Percentiles rank a stretch among this genome's conserved stretches.
Evolutionary conservation across 1,140 invertebrate genomes (phyloP).

Genomic region (Neomicropteryx cornuta): DNA sequence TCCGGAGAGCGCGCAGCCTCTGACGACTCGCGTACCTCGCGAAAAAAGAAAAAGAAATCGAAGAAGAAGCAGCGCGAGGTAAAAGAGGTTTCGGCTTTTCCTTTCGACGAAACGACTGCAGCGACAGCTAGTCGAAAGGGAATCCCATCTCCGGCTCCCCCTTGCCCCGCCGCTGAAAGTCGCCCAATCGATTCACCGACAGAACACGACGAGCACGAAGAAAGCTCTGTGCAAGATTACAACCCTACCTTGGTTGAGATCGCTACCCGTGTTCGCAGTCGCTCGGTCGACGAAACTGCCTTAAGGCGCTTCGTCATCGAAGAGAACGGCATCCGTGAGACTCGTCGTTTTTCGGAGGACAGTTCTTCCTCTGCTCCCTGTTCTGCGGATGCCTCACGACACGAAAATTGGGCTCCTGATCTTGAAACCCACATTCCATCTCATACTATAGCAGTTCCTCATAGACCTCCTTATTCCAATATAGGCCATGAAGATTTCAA

Average conservation of each 20-base stretch:
- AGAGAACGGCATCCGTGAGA: no score
- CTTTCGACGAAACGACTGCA: conserved; percentile 11
- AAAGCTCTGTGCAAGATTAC: no score
- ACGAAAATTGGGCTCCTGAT: conserved; percentile 31
- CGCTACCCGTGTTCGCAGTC: no score
- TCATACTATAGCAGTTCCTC: conserved; percentile 42
- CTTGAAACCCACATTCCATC: conserved; percentile 45
- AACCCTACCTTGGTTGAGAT: no score
- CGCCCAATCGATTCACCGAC: no score
- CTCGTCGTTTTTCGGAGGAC: background rate
- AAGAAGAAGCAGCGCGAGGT: conserved; percentile 18
- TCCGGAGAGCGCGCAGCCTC: conserved; percentile 20
- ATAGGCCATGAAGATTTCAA: conserved; percentile 23
- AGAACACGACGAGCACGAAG: no score
- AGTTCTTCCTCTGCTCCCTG: conserved; percentile 8
- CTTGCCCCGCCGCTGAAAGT: conserved; percentile 18
- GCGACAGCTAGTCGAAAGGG: conserved; percentile 10
- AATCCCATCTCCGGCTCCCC: conserved; percentile 12
- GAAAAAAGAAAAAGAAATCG: no score
- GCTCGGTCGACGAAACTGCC: no score
- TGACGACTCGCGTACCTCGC: conserved; percentile 15
- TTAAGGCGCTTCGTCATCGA: conserved; percentile 1
- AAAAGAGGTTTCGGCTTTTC: conserved; percentile 14
- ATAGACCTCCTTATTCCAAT: conserved; percentile 20
- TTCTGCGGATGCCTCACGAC: background rate